Evolutionary conservation across 2,888 invertebrate genomes (phyloP).

Genomic region (Luperina nickerlii): DNA sequence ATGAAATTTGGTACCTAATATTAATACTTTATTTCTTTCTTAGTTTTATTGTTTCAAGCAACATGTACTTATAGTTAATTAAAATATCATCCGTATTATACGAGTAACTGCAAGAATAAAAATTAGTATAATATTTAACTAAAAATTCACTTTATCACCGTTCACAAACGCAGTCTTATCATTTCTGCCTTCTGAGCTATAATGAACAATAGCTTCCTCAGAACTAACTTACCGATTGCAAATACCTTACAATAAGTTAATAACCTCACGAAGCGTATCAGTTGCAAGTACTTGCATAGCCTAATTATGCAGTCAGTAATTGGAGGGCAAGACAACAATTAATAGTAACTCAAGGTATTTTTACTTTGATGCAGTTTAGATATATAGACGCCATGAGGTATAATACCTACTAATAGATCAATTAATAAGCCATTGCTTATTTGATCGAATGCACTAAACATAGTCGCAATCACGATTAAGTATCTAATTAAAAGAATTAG

Average conservation of each 20-base stretch:
- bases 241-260: conserved; percentile 1
- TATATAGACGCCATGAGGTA: not conserved
- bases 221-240: not conserved
- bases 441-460: not conserved
- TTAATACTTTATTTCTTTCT: not conserved
- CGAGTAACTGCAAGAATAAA: not conserved
- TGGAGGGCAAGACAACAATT: conserved; percentile 3
- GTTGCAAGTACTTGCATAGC: conserved; percentile 11
- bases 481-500: not conserved
- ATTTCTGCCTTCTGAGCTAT: not conserved
- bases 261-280: conserved; percentile 36
- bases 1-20: not conserved
- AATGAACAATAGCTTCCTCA: conserved; percentile 1
- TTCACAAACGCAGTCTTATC: not conserved
- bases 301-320: conserved; percentile 16
- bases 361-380: not conserved
- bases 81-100: not conserved
- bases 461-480: not conserved
- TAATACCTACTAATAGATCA: not conserved
- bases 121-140: too few relatives aligned
- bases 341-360: not conserved
- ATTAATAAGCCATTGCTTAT: not conserved
- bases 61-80: not conserved
- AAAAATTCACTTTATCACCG: too few relatives aligned
- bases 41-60: conserved; percentile 1